Evolutionary conservation across 2,113 vertebrate species (phyloP).

Genomic region (Leptobrachium leishanense): DNA sequence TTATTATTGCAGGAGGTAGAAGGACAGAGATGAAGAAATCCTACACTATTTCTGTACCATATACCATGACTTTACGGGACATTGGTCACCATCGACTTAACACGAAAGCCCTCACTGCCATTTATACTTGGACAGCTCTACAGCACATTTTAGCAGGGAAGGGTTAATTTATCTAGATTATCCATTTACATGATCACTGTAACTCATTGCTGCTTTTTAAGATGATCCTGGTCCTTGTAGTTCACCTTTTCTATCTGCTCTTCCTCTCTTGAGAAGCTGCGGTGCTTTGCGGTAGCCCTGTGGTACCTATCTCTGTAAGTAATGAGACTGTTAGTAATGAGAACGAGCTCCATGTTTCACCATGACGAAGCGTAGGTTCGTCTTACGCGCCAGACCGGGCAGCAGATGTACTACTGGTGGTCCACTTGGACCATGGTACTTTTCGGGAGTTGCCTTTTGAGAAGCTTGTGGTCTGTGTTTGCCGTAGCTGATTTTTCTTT

Average conservation of each 20-base stretch:
- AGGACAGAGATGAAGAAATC: not conserved
- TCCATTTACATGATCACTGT: not conserved
- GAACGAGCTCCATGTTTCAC: too few relatives aligned
- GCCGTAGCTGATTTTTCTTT: not conserved
- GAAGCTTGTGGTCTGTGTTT: conserved; percentile 21
- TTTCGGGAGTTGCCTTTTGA: conserved; percentile 8
- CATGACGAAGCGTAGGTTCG: not conserved
- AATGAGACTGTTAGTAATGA: too few relatives aligned
- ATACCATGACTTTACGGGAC: not conserved
- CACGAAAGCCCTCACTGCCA: not conserved
- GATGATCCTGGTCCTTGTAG: not conserved
- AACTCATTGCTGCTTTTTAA: too few relatives aligned
- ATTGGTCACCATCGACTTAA: not conserved
- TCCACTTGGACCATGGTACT: too few relatives aligned
- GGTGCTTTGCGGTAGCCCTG: not conserved
- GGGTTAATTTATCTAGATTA: not conserved
- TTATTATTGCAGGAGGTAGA: conserved; percentile 23
- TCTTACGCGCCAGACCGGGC: not conserved
- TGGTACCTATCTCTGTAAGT: not conserved
- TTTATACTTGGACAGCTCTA: not conserved
- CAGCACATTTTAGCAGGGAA: not conserved
- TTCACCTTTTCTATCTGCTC: not conserved
- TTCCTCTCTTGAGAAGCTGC: not conserved
- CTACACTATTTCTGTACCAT: not conserved
- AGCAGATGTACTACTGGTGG: not conserved